Percentiles rank a stretch among this genome's conserved stretches.
These are phyloP conservation scores for Sepioteuthis lessoniana DNA, from an alignment of 2,888 invertebrate species.

Conservation along the genomic window DNA sequence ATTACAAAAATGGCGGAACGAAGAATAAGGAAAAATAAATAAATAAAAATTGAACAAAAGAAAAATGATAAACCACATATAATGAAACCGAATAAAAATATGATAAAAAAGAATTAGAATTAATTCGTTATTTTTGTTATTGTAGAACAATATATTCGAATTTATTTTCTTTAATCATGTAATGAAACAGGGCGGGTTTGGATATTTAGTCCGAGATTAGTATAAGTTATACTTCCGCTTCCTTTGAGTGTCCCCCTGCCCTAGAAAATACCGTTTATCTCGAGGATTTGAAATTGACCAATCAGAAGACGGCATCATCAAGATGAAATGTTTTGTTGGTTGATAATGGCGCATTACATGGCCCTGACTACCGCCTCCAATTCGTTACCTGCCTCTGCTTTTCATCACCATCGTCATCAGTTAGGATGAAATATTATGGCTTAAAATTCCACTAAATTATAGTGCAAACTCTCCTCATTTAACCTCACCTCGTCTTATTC, in stretches of 20 bases:
- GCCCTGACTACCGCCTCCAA: neutral
- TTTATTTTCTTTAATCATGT: neutral
- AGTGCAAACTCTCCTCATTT: neutral
- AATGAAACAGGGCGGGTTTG: neutral
- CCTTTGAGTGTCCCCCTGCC: neutral
- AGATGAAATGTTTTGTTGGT: neutral
- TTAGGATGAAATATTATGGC: neutral
- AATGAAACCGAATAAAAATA: neutral
- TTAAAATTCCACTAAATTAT: neutral
- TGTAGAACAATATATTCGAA: no score
- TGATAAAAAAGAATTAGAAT: neutral
- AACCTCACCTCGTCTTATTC: neutral
- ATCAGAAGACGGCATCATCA: neutral
- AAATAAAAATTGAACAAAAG: neutral
- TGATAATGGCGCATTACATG: conserved; percentile 16
- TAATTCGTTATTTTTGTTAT: neutral
- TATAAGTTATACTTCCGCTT: neutral
- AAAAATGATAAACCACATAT: neutral
- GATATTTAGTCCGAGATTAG: neutral
- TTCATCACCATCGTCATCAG: neutral
- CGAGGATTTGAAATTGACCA: conserved; percentile 19
- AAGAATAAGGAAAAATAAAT: neutral
- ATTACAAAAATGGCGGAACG: conserved; percentile 33
- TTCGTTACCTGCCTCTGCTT: neutral
- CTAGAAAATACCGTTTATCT: neutral